These are phyloP conservation scores for Philopotamus ludificatus DNA, from an alignment of 1,140 invertebrate genomes.

Conservation along the genomic window DNA sequence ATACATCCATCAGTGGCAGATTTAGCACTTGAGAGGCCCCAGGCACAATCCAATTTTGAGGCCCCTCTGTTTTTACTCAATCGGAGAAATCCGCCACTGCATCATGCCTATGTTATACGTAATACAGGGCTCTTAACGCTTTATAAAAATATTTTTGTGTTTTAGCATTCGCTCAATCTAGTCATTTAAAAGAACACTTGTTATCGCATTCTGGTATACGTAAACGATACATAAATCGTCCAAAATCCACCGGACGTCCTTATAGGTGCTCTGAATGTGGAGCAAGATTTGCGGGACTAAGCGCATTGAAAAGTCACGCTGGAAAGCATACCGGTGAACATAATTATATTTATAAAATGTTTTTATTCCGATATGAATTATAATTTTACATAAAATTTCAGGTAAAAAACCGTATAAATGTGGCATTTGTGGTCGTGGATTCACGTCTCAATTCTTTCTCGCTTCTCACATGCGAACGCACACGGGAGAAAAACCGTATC, in stretches of 20 bases:
- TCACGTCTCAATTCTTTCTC: constrained; percentile 31
- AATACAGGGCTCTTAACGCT: no score
- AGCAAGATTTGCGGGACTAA: constrained; percentile 29
- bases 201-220: constrained; percentile 43
- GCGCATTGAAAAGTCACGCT: constrained; percentile 33
- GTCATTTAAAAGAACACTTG: constrained; percentile 45
- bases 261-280: constrained; percentile 34
- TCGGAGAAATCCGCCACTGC: no score
- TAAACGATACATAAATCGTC: neutral
- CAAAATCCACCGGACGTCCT: constrained; percentile 15
- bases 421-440: constrained; percentile 40
- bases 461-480: constrained; percentile 39
- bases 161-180: constrained; percentile 37
- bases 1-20: no score
- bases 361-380: no score
- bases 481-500: constrained; percentile 41
- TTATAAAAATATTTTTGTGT: constrained; percentile 20
- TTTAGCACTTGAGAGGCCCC: no score
- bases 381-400: constrained; percentile 13
- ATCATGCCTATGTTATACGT: no score
- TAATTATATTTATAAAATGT: neutral
- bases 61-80: no score
- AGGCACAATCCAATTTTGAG: no score
- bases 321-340: constrained; percentile 34
- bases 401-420: constrained; percentile 45